Evolutionary conservation across 2,113 vertebrate species (phyloP).

Genomic region (Lethenteron reissneri): DNA sequence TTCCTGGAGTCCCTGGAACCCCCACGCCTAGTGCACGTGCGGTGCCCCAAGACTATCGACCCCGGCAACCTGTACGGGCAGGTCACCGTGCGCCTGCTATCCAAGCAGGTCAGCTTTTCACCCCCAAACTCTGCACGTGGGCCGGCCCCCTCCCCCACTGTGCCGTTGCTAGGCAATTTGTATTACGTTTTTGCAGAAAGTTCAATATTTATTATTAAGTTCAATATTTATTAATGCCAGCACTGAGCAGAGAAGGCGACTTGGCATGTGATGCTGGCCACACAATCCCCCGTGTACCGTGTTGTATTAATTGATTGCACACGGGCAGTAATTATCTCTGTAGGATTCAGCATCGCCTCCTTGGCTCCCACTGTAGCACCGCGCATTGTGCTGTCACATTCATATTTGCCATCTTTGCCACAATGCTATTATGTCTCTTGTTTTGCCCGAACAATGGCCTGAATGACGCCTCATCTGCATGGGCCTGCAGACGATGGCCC

Average conservation of each 20-base stretch:
- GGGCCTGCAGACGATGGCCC: conserved; percentile 35
- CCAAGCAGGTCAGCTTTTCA: conserved; percentile 37
- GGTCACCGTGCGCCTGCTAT: conserved; percentile 69
- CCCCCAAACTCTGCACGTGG: neutral
- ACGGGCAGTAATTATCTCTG: neutral
- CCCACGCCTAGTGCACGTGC: conserved; percentile 46
- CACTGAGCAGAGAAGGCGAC: neutral
- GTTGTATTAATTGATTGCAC: neutral
- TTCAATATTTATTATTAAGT: neutral
- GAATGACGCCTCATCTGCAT: neutral
- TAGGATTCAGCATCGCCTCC: neutral
- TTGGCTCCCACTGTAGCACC: neutral
- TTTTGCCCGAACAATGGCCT: neutral
- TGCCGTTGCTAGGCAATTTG: neutral
- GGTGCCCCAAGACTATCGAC: conserved; percentile 37
- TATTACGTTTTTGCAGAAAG: neutral
- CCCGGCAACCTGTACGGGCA: conserved; percentile 57
- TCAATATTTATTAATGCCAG: neutral
- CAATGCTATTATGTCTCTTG: neutral
- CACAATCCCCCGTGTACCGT: neutral
- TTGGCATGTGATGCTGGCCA: neutral
- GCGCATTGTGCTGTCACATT: neutral
- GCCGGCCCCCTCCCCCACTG: too few relatives aligned
- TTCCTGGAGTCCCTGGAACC: conserved; percentile 62
- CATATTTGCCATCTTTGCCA: neutral